phyloP scores from a whole-genome alignment of 2,888 invertebrate genomes.

The Nomada fucata region DNA sequence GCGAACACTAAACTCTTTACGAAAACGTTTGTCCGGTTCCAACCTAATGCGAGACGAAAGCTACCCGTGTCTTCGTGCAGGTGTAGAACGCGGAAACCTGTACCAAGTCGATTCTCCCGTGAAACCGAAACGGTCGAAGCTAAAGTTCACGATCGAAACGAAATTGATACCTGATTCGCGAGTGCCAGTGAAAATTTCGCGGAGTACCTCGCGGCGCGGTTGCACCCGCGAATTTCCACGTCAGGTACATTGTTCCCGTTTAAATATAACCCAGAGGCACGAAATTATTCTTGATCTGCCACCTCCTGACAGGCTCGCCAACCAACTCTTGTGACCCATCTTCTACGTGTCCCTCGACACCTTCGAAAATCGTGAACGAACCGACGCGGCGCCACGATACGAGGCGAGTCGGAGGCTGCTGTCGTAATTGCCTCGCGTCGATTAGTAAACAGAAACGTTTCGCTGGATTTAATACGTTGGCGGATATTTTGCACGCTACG shows the following conservation, averaged over 20 bases:
- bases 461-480: not conserved
- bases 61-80: not conserved
- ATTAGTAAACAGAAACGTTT: not conserved
- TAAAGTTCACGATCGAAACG: not conserved
- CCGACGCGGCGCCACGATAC: slow-evolving; percentile 24
- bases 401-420: not conserved
- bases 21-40: not conserved
- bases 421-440: slow-evolving; percentile 8
- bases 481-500: not conserved
- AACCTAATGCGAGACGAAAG: not conserved
- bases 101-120: not conserved
- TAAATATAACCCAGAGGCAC: slow-evolving; percentile 71
- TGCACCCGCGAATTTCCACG: slow-evolving; percentile 67
- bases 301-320: slow-evolving; percentile 69
- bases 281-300: slow-evolving; percentile 68
- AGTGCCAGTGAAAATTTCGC: slow-evolving; percentile 50
- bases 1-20: not conserved
- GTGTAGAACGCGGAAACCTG: not conserved
- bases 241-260: slow-evolving; percentile 72
- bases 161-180: slow-evolving; percentile 45
- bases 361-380: slow-evolving; percentile 40
- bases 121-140: not conserved
- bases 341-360: slow-evolving; percentile 46
- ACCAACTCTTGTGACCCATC: slow-evolving; percentile 48
- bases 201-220: slow-evolving; percentile 50